Percentiles rank a stretch among this genome's conserved stretches.
Conservation (phyloP, 1,140 invertebrate species). For the Solenopsis fugax region DNA sequence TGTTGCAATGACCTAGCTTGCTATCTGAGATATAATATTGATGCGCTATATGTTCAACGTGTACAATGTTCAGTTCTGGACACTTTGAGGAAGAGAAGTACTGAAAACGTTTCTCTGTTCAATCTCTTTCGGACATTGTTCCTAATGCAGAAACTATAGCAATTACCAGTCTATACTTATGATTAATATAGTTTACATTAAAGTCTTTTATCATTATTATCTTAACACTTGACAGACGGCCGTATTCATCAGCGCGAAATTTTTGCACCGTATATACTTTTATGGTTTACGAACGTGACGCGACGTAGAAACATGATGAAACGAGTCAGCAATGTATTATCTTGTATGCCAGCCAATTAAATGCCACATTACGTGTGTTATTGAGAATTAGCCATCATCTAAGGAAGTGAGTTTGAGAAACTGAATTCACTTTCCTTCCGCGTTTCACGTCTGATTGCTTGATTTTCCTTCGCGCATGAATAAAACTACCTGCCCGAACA, state of each 20-base stretch:
- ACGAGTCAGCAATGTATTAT: neutral
- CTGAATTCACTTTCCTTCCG: neutral
- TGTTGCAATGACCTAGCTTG: no score
- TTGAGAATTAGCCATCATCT: neutral
- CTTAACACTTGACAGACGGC: neutral
- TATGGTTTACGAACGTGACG: neutral
- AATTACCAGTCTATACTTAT: no score
- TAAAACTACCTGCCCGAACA: neutral
- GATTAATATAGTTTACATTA: neutral
- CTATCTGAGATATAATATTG: no score
- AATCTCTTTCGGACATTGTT: no score
- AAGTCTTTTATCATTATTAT: conserved; percentile 17
- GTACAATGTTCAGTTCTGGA: no score
- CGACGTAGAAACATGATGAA: conserved; percentile 11
- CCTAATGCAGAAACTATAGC: no score
- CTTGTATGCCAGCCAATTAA: neutral
- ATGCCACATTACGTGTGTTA: neutral
- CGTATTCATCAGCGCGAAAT: neutral
- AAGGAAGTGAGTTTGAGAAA: neutral
- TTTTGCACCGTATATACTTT: neutral
- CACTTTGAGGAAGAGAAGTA: no score
- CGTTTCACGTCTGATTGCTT: neutral
- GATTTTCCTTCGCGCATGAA: neutral
- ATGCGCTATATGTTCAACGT: no score
- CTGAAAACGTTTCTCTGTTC: no score